Conservation (phyloP, 2,888 invertebrate species). For the Pachliopta kotzebuea region DNA sequence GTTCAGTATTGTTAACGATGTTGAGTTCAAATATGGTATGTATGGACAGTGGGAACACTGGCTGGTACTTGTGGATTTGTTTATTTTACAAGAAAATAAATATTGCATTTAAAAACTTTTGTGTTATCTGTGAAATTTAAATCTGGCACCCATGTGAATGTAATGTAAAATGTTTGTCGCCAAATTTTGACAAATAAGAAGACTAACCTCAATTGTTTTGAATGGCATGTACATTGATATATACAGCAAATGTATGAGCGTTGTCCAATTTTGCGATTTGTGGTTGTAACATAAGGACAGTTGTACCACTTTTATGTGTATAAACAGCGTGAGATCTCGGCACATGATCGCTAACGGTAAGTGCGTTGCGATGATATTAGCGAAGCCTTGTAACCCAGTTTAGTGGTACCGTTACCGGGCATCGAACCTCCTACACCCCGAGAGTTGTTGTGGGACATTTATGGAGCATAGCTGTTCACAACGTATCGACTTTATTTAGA, state of each 20-base stretch:
- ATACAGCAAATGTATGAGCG: not conserved
- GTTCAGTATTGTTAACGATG: conserved; percentile 9
- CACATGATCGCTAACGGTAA: conserved; percentile 63
- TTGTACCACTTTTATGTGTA: conserved; percentile 45
- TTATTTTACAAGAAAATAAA: not conserved
- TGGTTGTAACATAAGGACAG: conserved; percentile 33
- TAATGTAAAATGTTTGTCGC: not conserved
- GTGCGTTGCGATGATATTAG: conserved; percentile 64
- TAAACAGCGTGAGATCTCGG: conserved; percentile 46
- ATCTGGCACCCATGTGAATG: not conserved
- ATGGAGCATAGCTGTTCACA: conserved; percentile 26
- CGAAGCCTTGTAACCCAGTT: conserved; percentile 75
- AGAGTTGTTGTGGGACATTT: conserved; percentile 42
- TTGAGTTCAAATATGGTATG: conserved; percentile 17
- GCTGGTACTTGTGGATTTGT: conserved; percentile 30
- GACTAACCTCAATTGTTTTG: not conserved
- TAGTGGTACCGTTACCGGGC: conserved; percentile 64
- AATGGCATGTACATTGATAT: not conserved
- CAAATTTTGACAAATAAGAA: not conserved
- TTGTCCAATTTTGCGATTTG: not conserved
- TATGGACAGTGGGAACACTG: conserved; percentile 16
- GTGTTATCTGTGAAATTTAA: not conserved
- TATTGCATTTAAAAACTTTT: not conserved
- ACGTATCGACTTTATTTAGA: conserved; percentile 21
- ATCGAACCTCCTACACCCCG: conserved; percentile 57